These are phyloP conservation scores for Sesamia nonagrioides DNA, from an alignment of 1,140 invertebrate species.

Conservation along the genomic window DNA sequence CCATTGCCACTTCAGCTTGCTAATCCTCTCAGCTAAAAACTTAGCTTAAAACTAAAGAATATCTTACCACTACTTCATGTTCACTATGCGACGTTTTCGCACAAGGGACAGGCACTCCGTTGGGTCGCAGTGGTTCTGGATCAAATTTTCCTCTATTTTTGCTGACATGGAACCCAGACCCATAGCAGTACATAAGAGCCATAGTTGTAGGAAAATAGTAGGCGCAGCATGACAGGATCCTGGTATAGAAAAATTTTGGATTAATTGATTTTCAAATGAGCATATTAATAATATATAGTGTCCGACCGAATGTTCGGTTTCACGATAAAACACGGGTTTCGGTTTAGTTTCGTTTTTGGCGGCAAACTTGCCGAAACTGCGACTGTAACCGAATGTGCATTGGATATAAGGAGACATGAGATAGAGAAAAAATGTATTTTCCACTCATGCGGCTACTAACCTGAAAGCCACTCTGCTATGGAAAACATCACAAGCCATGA, in stretches of 20 bases:
- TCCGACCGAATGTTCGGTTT: too few species aligned
- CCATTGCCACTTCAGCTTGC: too few species aligned
- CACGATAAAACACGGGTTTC: too few species aligned
- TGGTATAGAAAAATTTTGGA: conserved; percentile 70
- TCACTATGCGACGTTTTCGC: conserved; percentile 69
- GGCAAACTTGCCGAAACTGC: too few species aligned
- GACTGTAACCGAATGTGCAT: too few species aligned
- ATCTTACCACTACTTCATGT: conserved; percentile 74
- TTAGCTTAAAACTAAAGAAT: not conserved
- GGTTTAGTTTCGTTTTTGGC: too few species aligned
- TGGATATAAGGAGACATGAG: too few species aligned
- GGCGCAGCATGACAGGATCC: conserved; percentile 94
- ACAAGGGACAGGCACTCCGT: conserved; percentile 77
- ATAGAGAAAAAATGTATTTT: too few species aligned
- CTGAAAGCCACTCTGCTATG: conserved; percentile 91
- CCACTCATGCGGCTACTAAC: conserved; percentile 64
- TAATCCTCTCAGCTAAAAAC: too few species aligned
- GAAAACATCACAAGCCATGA: conserved; percentile 95
- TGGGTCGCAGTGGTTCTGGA: conserved; percentile 73
- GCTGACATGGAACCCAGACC: conserved; percentile 95
- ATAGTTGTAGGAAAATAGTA: conserved; percentile 96
- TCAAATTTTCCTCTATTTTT: conserved; percentile 91
- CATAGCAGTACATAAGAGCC: conserved; percentile 96
- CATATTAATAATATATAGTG: too few species aligned
- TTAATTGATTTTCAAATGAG: too few species aligned